Evolutionary conservation across 2,888 invertebrate species (phyloP).

Genomic region (Tinea trinotella): DNA sequence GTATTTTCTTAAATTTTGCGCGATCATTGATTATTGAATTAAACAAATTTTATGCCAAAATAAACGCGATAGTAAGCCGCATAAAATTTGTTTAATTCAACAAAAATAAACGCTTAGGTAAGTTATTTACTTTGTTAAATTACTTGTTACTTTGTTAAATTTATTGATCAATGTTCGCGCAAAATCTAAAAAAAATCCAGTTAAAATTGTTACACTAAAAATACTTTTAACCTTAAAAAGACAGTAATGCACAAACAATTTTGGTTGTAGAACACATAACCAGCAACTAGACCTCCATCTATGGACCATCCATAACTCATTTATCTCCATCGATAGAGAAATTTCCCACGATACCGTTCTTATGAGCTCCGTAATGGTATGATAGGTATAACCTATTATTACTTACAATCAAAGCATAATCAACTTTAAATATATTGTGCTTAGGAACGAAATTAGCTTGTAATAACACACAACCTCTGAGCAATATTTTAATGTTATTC

Average conservation of each 20-base stretch:
- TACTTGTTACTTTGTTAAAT: no score
- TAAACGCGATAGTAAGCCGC: no score
- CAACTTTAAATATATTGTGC: constrained; percentile 36
- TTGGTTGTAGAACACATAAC: constrained; percentile 2
- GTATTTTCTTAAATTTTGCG: no score
- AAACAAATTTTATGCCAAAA: no score
- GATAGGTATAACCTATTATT: constrained; percentile 57
- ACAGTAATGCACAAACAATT: background rate
- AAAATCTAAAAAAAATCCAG: no score
- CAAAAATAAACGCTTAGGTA: no score
- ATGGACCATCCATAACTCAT: constrained; percentile 51
- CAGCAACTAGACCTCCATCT: constrained; percentile 36
- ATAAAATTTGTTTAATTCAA: no score
- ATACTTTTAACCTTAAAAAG: no score
- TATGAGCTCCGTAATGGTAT: constrained; percentile 57
- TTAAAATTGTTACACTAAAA: no score
- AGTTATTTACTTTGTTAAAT: no score
- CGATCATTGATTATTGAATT: no score
- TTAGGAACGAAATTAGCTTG: constrained; percentile 28
- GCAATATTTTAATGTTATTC: constrained; percentile 71
- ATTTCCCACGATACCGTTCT: constrained; percentile 70
- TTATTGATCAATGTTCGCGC: no score
- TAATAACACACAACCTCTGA: constrained; percentile 31
- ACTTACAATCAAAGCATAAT: constrained; percentile 34
- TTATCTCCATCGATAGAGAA: constrained; percentile 31